A percentile compares a stretch with the other conserved stretches of the same genome.
These are phyloP conservation scores for Caenorhabditis japonica DNA, from an alignment of 2,888 invertebrate species.

Conservation along the genomic window DNA sequence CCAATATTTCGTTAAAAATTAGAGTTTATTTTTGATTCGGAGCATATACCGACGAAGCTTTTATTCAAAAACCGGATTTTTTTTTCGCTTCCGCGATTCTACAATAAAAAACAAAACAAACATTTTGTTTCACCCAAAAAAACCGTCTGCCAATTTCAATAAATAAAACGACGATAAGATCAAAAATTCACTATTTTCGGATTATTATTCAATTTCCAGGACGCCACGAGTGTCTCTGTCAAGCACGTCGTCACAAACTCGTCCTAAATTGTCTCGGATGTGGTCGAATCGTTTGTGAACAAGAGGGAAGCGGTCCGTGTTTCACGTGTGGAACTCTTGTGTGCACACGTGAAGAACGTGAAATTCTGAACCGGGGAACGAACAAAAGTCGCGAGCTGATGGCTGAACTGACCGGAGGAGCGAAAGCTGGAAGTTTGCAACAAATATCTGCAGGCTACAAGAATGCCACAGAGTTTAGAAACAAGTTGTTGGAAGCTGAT, in stretches of 20 bases:
- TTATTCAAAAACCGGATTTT: too few relatives aligned
- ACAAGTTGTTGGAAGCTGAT: slow-evolving; percentile 65
- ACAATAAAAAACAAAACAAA: too few relatives aligned
- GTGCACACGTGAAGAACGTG: slow-evolving; percentile 74
- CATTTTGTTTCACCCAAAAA: too few relatives aligned
- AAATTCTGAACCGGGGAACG: slow-evolving; percentile 66
- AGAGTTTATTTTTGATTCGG: too few relatives aligned
- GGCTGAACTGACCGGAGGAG: slow-evolving; percentile 79
- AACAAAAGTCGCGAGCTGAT: slow-evolving; percentile 60
- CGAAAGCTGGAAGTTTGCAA: slow-evolving; percentile 19
- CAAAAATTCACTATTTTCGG: too few relatives aligned
- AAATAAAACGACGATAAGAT: too few relatives aligned
- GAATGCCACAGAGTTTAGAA: slow-evolving; percentile 61
- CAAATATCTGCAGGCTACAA: slow-evolving; percentile 28
- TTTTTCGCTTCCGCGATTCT: too few relatives aligned
- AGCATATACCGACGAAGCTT: too few relatives aligned
- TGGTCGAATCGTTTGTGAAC: slow-evolving; percentile 91
- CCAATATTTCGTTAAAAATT: too few relatives aligned
- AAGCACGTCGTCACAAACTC: slow-evolving; percentile 89
- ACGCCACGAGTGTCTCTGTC: slow-evolving; percentile 88
- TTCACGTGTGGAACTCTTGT: slow-evolving; percentile 91
- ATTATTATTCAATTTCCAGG: slow-evolving; percentile 80
- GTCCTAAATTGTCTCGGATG: slow-evolving; percentile 93
- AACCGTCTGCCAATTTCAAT: too few relatives aligned
- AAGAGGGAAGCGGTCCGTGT: slow-evolving; percentile 95